These are phyloP conservation scores for Epizoanthus illoricatus DNA, from an alignment of 92 coral and sea anemone species.

Conservation along the genomic window DNA sequence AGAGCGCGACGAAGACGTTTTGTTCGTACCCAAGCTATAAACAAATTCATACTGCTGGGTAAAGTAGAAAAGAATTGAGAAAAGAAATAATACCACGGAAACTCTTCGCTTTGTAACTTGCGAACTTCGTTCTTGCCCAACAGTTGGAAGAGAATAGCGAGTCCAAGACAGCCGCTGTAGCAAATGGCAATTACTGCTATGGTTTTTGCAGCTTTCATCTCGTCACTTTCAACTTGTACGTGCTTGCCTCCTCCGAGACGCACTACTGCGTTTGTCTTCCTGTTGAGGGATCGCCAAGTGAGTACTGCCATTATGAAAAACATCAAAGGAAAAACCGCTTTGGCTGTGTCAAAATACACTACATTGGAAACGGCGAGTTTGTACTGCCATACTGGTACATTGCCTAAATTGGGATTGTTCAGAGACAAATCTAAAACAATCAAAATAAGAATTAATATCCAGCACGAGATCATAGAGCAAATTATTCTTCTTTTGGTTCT, in stretches of 20 bases:
- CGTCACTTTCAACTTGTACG: slow-evolving; percentile 3
- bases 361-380: slow-evolving; percentile 23
- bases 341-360: neutral
- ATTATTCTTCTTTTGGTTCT: neutral
- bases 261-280: neutral
- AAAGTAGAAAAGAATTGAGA: neutral
- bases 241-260: slow-evolving; percentile 9
- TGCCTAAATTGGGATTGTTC: slow-evolving; percentile 19
- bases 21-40: slow-evolving; percentile 10
- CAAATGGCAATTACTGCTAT: slow-evolving; percentile 10
- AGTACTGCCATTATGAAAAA: neutral
- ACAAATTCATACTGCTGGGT: slow-evolving; percentile 13
- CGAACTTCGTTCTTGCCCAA: slow-evolving; percentile 7
- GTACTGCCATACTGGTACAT: slow-evolving; percentile 32
- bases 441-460: neutral
- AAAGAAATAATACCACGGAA: neutral
- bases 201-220: neutral
- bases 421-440: neutral
- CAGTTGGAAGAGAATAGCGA: slow-evolving; percentile 13
- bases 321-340: neutral
- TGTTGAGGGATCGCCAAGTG: neutral
- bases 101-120: neutral
- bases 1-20: slow-evolving; percentile 13
- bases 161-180: neutral
- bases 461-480: neutral